Base-by-base conservation (phyloP, 2,888 invertebrate genomes). In the Dorcus hopei region DNA sequence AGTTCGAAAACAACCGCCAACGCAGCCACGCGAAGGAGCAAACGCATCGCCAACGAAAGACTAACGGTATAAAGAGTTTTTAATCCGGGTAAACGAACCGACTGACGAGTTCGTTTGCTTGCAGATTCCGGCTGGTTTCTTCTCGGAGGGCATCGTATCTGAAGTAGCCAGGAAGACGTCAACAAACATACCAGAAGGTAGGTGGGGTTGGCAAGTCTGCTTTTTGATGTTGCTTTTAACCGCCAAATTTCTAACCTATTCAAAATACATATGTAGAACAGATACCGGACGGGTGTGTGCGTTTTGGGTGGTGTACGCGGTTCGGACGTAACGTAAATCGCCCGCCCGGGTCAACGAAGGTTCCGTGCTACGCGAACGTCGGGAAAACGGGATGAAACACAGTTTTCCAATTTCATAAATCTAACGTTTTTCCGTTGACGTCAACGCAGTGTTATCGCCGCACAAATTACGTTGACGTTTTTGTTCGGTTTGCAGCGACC, bases 111-210 rank as follows among this genome's bases (percentile, higher is more conserved):
- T 33, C 26, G 26, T 33, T 33, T 33, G 7, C 38, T 65, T 62
- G 47, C 59, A 68, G 68, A 55, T 67, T 40, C 64, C 66, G 14
- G 58, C 61, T 19, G 61, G 61, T n/a, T 64, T 65, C 45, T 59
- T 65, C 49, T 23, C 52, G 6, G 38, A 50, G 49, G 67, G 65
- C 26, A 45, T 66, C 16, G 61, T 38, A 51, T 61, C 68, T 6
- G 54, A 59, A 47, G 54, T 54, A 4, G 51, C 51, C 14, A 49
- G 52, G 52, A 66, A 11, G 42, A 45, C 9, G 19, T 9, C 19
- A 16, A 6, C 45, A 4, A 61, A 61, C 42, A 26, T 42, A 49
- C 52, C 54, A 55, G 62, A 62, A 54, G 60, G 65, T 63, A 39
- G 50, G 57, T 57, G 19, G 40, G n/a, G 50, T 40, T 53, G 49